Base-by-base conservation (phyloP, 2,888 invertebrate genomes). In the Aplocera efformata region DNA sequence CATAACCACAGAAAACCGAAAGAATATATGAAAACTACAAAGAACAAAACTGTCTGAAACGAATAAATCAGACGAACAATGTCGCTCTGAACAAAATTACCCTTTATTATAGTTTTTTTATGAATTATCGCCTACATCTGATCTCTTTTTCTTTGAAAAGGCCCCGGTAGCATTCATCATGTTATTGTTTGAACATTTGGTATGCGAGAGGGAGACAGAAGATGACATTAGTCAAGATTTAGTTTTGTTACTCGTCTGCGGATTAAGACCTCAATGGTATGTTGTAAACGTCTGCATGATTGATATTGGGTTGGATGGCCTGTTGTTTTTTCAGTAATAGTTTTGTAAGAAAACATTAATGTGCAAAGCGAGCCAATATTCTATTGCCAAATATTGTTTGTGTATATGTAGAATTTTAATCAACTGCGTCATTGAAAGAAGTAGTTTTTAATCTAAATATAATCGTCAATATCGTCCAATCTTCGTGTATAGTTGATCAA, bases 101-200 rank as follows among this genome's bases (percentile, higher is more conserved):
- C 64, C 64, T 68, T 75, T 77, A 74, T 79, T 78, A 75, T 79
- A 71, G 62, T 76, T 76, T 75, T 44, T 79, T 76, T 75, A 79
- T 81, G 79, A 83, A 81, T 82, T 81, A 84, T 82, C 73, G 74
- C 64, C 70, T 69, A 68, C 77, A 71, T 71, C 65, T 75, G 69
- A 74, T 67, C 66, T 75, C 64, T 70, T 75, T 76, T 77, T 77
- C 71, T 79, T 79, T 74, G 70, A 75, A 60, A 56, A 48, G 56
- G 64, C 65, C 67, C 71, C 70, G 73, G 74, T 70, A 76, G 75
- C 82, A 83, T 84, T 63, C 70, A 78, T 84, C 83, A 82, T 70
- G 72, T 75, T 78, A 76, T 79, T 79, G 74, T 79, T 72, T 62
- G 58, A 67, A 57, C 60, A 58, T 65, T 66, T 65, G 70, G 52